A percentile compares a stretch with the other conserved stretches of the same genome.
These are phyloP conservation scores for Meiosimyza decipiens DNA, from an alignment of 2,888 invertebrate species.

Conservation along the genomic window DNA sequence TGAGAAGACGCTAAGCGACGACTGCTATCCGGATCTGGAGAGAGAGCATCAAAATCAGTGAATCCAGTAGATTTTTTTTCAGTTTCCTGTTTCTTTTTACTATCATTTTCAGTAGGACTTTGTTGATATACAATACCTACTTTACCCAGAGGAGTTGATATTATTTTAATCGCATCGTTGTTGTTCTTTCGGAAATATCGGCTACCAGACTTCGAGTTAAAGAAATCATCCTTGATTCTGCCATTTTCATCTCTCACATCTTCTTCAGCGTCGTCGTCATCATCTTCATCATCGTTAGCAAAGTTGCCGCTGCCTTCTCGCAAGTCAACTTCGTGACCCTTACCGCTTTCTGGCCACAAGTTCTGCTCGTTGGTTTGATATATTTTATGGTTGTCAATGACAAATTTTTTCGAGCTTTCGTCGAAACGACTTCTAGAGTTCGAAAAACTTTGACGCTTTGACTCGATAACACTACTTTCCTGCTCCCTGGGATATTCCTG, in stretches of 20 bases:
- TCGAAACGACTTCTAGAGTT: slow-evolving; percentile 47
- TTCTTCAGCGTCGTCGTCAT: slow-evolving; percentile 59
- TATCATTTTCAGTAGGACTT: slow-evolving; percentile 54
- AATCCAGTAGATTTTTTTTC: slow-evolving; percentile 56
- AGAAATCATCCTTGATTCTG: slow-evolving; percentile 56
- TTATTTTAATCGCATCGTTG: slow-evolving; percentile 68
- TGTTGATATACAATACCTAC: slow-evolving; percentile 68
- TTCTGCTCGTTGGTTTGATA: slow-evolving; percentile 54
- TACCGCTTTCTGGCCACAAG: slow-evolving; percentile 49
- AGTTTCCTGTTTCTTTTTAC: slow-evolving; percentile 42
- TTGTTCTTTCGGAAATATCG: slow-evolving; percentile 66
- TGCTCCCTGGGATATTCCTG: slow-evolving; percentile 57
- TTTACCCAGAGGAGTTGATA: slow-evolving; percentile 67
- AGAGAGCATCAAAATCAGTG: slow-evolving; percentile 64
- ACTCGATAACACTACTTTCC: slow-evolving; percentile 41
- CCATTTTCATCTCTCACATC: slow-evolving; percentile 59
- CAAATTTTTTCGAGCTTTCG: slow-evolving; percentile 49
- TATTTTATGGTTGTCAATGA: slow-evolving; percentile 58
- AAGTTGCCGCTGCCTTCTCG: slow-evolving; percentile 64
- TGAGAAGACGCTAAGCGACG: slow-evolving; percentile 66
- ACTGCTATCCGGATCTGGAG: slow-evolving; percentile 65
- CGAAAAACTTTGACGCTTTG: too few relatives aligned
- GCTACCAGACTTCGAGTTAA: slow-evolving; percentile 58
- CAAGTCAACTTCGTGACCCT: slow-evolving; percentile 56
- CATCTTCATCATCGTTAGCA: slow-evolving; percentile 63